A percentile compares a stretch with the other conserved stretches of the same genome.
phyloP scores from a whole-genome alignment of 2,888 invertebrate species.

The Sarcophaga variegata region DNA sequence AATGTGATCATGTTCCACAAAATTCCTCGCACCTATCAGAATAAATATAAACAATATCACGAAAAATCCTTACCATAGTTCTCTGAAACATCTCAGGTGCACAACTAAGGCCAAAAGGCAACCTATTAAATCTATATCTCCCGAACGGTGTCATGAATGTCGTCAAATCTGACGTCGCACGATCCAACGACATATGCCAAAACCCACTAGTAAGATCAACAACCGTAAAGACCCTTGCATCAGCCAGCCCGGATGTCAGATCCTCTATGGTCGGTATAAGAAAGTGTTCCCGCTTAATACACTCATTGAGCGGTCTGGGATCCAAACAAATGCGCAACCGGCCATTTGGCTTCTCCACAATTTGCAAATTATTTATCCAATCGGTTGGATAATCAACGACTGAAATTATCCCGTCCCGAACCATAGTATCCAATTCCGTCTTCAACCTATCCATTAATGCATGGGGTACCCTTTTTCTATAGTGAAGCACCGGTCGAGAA shows the following conservation, averaged over 20 bases:
- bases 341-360: constrained; percentile 59
- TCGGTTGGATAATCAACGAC: constrained; percentile 58
- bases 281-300: too few relatives aligned
- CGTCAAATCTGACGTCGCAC: background rate
- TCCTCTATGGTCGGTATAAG: too few relatives aligned
- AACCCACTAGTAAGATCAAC: too few relatives aligned
- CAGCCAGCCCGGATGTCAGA: too few relatives aligned
- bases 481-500: too few relatives aligned
- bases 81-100: constrained; percentile 18
- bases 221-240: too few relatives aligned
- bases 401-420: constrained; percentile 42
- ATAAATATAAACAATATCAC: constrained; percentile 5
- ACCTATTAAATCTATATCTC: background rate
- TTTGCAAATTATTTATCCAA: constrained; percentile 59
- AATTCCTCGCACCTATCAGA: background rate
- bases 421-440: too few relatives aligned
- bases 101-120: constrained; percentile 5
- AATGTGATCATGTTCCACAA: constrained; percentile 2
- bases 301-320: constrained; percentile 45
- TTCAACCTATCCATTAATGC: too few relatives aligned
- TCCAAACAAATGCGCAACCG: constrained; percentile 50
- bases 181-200: background rate
- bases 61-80: background rate
- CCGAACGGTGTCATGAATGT: constrained; percentile 23
- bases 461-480: too few relatives aligned